Conservation (phyloP, 1,140 invertebrate species). For the Pteromalus puparum region DNA sequence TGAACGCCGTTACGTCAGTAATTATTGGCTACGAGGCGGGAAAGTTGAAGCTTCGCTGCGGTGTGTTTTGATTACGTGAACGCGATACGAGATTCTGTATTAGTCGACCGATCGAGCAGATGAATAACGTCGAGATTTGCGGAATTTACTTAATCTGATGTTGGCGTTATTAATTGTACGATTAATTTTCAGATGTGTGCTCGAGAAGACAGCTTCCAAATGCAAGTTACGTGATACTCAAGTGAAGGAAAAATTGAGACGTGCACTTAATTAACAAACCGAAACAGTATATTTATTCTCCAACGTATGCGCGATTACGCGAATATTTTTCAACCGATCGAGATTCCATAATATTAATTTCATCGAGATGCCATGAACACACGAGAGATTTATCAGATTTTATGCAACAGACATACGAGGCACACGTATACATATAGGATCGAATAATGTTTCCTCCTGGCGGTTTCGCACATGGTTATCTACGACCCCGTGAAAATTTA, state of each 20-base stretch:
- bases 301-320: neutral
- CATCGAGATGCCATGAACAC: neutral
- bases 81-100: too few relatives aligned
- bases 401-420: neutral
- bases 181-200: neutral
- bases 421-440: neutral
- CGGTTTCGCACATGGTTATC: neutral
- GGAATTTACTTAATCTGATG: neutral
- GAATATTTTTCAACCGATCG: neutral
- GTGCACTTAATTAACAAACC: neutral
- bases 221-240: neutral
- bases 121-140: too few relatives aligned
- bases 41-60: too few relatives aligned
- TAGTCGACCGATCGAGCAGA: too few relatives aligned
- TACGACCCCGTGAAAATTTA: neutral
- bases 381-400: neutral
- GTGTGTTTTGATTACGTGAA: too few relatives aligned
- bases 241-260: neutral
- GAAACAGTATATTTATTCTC: neutral
- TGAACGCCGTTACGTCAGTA: neutral
- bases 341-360: neutral
- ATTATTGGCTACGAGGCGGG: neutral
- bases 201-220: neutral
- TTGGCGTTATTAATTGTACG: neutral
- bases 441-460: too few relatives aligned